Base-by-base conservation (phyloP, 2,888 invertebrate species). In the Scaeva pyrastri region DNA sequence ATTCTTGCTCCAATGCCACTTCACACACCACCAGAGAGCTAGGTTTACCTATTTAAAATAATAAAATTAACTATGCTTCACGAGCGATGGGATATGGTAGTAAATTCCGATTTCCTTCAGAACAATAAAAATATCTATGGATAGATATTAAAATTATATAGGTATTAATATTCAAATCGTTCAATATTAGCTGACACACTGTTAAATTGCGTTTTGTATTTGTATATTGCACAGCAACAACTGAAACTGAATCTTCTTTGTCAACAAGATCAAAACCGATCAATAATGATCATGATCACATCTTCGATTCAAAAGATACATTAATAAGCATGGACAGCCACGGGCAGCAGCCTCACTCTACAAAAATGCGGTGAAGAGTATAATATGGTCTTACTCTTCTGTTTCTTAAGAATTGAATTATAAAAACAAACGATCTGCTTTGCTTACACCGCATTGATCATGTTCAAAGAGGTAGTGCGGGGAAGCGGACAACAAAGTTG, bases 261-360 rank as follows among this genome's bases (percentile, higher is more conserved):
- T 80, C 80, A 85, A 76, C 76, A 85, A 85, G 80, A 85, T 74
- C 81, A 58, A 68, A 81, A 73, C 70, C 77, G 74, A 86, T 86
- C 73, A 71, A 85, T 55, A 48, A 5, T 31, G 31, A 31, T 31
- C 31, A 31, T 73, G 81, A 81, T 81, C 81, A 70, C 76, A 81
- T 86, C 81, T 85, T 80, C 80, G 72, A 85, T 85, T 76, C 76
- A 41, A 72, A 72, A 85, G 79, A 80, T 85, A 80, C 75, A 66
- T 43, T 48, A 66, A 26, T 48, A 36, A 50, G 19, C 11, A 85
- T 52, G 56, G 48, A 66, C 62, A 72, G 50, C 36, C 41, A 14
- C 2, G 7, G 14, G n/a, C 56, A 58, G 60, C 81, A 85, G 81
- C 85, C 80, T 86, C 73, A 81, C 75, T 80, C 76, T 73, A 62